These are phyloP conservation scores for Dysdera silvatica DNA, from an alignment of 1,140 invertebrate species.

Conservation along the genomic window DNA sequence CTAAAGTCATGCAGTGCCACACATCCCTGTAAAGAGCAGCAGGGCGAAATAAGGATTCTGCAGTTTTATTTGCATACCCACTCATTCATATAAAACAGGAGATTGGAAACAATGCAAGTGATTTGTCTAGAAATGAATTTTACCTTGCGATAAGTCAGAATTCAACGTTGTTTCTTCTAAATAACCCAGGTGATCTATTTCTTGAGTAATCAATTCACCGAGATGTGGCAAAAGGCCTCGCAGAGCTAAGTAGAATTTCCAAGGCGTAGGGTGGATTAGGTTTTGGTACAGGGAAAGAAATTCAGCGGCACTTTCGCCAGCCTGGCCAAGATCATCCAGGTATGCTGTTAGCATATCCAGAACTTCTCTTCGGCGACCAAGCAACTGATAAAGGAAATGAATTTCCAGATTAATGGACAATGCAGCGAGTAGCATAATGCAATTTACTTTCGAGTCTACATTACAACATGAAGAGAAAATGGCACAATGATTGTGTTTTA, in stretches of 20 bases:
- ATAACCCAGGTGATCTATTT: conserved; percentile 75
- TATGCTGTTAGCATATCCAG: conserved; percentile 80
- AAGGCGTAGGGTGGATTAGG: conserved; percentile 62
- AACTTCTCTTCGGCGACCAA: conserved; percentile 48
- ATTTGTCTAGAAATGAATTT: too few relatives aligned
- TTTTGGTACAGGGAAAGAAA: conserved; percentile 78
- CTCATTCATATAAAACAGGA: too few relatives aligned
- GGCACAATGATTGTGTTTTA: not conserved
- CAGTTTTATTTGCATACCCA: too few relatives aligned
- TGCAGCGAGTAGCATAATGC: not conserved
- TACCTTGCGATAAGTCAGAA: conserved; percentile 84
- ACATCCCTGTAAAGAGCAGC: too few relatives aligned
- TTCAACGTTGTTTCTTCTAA: conserved; percentile 84
- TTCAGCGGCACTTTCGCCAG: conserved; percentile 85
- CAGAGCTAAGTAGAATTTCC: conserved; percentile 73
- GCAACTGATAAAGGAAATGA: conserved; percentile 23
- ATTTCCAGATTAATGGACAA: not conserved
- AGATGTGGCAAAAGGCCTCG: conserved; percentile 72
- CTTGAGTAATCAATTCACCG: conserved; percentile 72
- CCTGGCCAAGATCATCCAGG: conserved; percentile 68
- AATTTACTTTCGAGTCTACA: not conserved
- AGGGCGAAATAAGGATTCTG: too few relatives aligned
- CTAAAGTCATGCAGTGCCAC: too few relatives aligned
- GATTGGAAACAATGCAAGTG: too few relatives aligned
- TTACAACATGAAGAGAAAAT: conserved; percentile 1